phyloP scores from a whole-genome alignment of 1,140 invertebrate genomes.

The Chionoecetes opilio region DNA sequence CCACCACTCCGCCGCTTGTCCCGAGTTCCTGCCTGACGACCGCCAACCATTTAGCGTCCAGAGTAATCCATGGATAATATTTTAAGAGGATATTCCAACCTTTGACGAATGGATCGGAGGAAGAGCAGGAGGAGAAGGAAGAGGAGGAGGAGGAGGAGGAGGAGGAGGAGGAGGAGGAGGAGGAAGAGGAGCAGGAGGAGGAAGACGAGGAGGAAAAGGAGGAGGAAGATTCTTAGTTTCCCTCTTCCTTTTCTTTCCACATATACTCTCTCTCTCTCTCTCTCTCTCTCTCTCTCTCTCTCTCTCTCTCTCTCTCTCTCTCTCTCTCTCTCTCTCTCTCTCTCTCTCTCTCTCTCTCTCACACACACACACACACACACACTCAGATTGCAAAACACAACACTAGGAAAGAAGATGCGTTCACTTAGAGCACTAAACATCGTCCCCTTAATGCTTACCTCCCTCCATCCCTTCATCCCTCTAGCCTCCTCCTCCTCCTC shows the following conservation, averaged over 20 bases:
- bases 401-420: neutral
- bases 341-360: neutral
- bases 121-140: slow-evolving; percentile 16
- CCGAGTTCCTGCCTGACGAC: neutral
- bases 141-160: slow-evolving; percentile 12
- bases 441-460: neutral
- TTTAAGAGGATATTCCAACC: slow-evolving; percentile 52
- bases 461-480: neutral
- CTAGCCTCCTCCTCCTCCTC: slow-evolving; percentile 44
- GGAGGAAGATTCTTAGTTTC: neutral
- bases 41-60: slow-evolving; percentile 4
- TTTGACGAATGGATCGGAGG: slow-evolving; percentile 7
- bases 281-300: neutral
- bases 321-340: neutral
- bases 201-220: too few species aligned
- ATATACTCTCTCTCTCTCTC: too few species aligned
- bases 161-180: neutral
- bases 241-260: neutral
- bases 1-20: neutral
- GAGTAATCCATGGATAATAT: slow-evolving; percentile 57
- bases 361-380: neutral
- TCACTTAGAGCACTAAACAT: neutral
- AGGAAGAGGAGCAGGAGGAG: slow-evolving; percentile 11
- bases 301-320: too few species aligned
- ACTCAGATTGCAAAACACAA: neutral